Evolutionary conservation across 1,140 invertebrate species (phyloP).

Genomic region (Drosophila pectinifera): DNA sequence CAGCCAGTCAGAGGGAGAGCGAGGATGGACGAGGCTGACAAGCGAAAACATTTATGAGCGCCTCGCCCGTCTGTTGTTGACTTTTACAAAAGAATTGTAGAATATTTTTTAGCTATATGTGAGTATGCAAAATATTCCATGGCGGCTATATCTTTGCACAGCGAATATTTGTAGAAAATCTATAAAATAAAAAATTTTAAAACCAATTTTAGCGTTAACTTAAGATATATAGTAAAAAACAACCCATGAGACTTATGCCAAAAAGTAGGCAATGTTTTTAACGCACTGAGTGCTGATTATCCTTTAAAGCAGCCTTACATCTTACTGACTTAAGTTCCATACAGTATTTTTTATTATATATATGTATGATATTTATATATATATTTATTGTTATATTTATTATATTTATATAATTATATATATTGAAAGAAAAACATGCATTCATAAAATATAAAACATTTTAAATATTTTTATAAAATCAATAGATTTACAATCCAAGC

Average conservation of each 20-base stretch:
- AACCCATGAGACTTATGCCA: too few species aligned
- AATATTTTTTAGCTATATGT: constrained; percentile 77
- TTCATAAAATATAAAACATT: background rate
- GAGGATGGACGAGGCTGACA: constrained; percentile 18
- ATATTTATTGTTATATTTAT: background rate
- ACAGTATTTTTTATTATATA: background rate
- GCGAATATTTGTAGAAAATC: background rate
- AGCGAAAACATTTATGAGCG: constrained; percentile 73
- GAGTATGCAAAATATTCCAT: constrained; percentile 65
- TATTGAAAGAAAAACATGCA: background rate
- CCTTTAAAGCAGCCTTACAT: background rate
- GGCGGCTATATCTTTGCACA: constrained; percentile 13
- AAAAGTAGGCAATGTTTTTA: background rate
- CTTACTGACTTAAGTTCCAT: background rate
- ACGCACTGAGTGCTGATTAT: background rate
- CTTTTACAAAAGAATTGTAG: constrained; percentile 81
- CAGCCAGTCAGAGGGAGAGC: constrained; percentile 5
- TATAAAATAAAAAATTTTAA: background rate
- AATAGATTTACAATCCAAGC: too few species aligned
- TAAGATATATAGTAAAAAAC: too few species aligned
- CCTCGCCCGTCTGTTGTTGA: constrained; percentile 69
- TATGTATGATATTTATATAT: too few species aligned
- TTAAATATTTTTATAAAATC: background rate
- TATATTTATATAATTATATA: too few species aligned
- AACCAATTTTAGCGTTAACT: too few species aligned